These are phyloP conservation scores for Neoarius graeffei DNA, from an alignment of 2,113 vertebrate species.

Conservation along the genomic window DNA sequence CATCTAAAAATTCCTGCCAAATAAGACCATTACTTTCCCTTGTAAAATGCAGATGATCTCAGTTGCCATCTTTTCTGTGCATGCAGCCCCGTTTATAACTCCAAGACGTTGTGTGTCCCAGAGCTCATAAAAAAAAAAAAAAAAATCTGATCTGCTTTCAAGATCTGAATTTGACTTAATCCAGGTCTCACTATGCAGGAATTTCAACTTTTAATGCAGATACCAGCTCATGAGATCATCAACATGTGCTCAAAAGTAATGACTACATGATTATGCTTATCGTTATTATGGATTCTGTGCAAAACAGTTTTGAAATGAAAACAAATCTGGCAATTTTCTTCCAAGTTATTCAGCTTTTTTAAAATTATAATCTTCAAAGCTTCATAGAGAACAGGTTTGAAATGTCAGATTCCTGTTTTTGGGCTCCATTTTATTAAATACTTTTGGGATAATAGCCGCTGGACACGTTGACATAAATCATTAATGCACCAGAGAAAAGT, in stretches of 20 bases:
- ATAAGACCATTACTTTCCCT: conserved; percentile 26
- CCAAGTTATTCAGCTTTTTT: neutral
- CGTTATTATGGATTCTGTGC: neutral
- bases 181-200: neutral
- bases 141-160: conserved; percentile 12
- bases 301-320: neutral
- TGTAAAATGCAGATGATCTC: neutral
- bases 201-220: neutral
- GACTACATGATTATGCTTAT: neutral
- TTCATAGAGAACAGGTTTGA: neutral
- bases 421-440: neutral
- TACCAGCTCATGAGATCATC: conserved; percentile 5
- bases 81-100: conserved; percentile 13
- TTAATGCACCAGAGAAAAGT: neutral
- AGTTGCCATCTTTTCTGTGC: conserved; percentile 22
- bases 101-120: conserved; percentile 3
- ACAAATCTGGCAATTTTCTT: neutral
- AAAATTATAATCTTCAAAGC: neutral
- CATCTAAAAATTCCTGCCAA: conserved; percentile 14
- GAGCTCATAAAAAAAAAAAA: conserved; percentile 25
- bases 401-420: neutral
- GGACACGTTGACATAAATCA: neutral
- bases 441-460: neutral
- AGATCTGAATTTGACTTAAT: conserved; percentile 24
- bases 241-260: neutral